Percentiles rank a stretch among this genome's conserved stretches.
Evolutionary conservation across 1,140 invertebrate species (phyloP).

Genomic region (Pentalonia nigronervosa): DNA sequence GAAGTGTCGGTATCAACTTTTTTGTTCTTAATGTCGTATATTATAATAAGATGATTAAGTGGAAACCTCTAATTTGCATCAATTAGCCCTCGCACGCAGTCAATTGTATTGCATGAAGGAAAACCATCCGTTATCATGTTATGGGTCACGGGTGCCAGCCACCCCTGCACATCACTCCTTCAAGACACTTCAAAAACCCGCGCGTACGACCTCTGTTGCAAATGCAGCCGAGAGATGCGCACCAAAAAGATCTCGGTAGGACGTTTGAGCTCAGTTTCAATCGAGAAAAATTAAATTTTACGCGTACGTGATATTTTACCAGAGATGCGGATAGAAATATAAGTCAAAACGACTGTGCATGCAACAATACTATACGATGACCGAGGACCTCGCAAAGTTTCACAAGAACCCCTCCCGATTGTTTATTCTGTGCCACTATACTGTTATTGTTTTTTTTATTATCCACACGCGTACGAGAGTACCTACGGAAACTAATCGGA

Average conservation of each 20-base stretch:
- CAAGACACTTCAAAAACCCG: not conserved
- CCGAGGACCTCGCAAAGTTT: not conserved
- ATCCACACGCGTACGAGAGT: not conserved
- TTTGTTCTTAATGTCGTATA: not conserved
- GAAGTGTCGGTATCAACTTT: not conserved
- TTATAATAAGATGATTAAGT: slow-evolving; percentile 13
- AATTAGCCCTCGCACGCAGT: not conserved
- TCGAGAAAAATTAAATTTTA: not conserved
- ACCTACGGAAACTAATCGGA: not conserved
- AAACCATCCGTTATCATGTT: not conserved
- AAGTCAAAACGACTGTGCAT: not conserved
- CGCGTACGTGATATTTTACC: no score
- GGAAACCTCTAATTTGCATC: slow-evolving; percentile 6
- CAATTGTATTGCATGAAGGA: not conserved
- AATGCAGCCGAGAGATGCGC: not conserved
- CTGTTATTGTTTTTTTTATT: not conserved
- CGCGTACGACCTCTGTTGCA: not conserved
- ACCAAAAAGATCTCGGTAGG: not conserved
- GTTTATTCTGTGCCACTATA: not conserved
- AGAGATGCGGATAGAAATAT: no score
- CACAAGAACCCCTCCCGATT: not conserved
- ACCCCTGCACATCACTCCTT: not conserved
- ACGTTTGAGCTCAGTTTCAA: not conserved
- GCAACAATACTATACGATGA: not conserved
- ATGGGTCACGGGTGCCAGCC: not conserved